Evolutionary conservation across 1,140 invertebrate species (phyloP), one percentile per base, ranked within the genome.

Genomic region (Papilio dardanus): DNA sequence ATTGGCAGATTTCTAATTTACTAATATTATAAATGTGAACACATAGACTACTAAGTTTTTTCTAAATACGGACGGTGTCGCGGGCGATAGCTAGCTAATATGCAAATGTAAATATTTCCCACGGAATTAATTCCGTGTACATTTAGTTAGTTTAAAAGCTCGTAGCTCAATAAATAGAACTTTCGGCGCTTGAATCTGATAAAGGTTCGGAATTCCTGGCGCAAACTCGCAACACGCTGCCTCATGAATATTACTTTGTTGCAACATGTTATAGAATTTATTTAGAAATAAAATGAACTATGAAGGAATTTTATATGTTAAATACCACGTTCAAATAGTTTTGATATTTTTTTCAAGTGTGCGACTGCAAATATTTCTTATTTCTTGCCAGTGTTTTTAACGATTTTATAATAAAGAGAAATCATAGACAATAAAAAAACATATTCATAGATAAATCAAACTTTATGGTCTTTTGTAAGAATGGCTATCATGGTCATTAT

Each of bases 101-200:
- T 6, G 19, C 42, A 46, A 46, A 46, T 28, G 54, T 12, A 62
- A 62, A 62, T 28, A 62, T 62, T 62, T 62, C 54, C 54, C 54
- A 62, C 54, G 54, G 24, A 24, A 10, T 62, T 62, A 28, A 28
- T 50, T 28, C 54, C 54, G 54, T 28, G 54, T 28, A 62, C 54
- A 62, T 62, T 62, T 28, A 62, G 24, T 28, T 62, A 62, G 54
- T 62, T 54, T 62, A 14, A 62, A 62, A 62, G 54, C 54, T 62
- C 24, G 54, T 62, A 30, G 12, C 12, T 50, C 46, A 28, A 62
- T 62, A 62, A 62, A 62, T 62, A 14, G 54, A 62, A 24, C 54
- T 62, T 62, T 62, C 24, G 54, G 54, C 24, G 21, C 10, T 62
- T 24, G 54, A 62, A 54, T 62, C 54, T 62, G 54, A 62, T 62